Percentiles rank a stretch among this genome's conserved stretches.
phyloP scores from a whole-genome alignment of 2,113 vertebrate species.

The Tragelaphus scriptus region DNA sequence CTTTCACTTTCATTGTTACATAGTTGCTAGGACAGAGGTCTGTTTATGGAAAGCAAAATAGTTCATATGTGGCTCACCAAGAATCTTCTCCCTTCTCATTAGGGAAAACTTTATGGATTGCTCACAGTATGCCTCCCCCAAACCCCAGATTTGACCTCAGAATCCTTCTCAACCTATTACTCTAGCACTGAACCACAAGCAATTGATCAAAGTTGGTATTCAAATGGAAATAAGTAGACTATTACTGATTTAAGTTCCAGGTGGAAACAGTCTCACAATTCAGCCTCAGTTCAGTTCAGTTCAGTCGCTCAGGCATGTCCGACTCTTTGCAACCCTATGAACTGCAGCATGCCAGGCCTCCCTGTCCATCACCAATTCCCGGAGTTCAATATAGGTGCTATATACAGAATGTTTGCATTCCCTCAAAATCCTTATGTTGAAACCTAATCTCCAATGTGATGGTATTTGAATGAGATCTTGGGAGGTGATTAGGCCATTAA shows the following conservation, averaged over 20 bases:
- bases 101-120: not conserved
- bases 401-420: not conserved
- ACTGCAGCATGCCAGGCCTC: too few relatives aligned
- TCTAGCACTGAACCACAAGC: not conserved
- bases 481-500: not conserved
- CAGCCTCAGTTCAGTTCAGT: not conserved
- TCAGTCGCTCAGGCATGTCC: too few relatives aligned
- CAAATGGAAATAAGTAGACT: not conserved
- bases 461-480: not conserved
- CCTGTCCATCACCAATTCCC: too few relatives aligned
- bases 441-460: not conserved
- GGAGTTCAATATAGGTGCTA: rapidly evolving
- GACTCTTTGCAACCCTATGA: too few relatives aligned
- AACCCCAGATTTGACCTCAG: not conserved
- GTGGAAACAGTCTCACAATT: not conserved
- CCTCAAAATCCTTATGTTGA: not conserved
- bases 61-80: not conserved
- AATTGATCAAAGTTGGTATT: not conserved
- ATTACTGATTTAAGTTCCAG: not conserved
- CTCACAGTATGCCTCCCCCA: not conserved
- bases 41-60: not conserved
- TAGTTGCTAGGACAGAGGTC: not conserved
- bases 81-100: not conserved
- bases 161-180: not conserved
- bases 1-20: not conserved